Conservation (phyloP, 53 echinoderm and acorn worm species). For the Holothuria scabra region DNA sequence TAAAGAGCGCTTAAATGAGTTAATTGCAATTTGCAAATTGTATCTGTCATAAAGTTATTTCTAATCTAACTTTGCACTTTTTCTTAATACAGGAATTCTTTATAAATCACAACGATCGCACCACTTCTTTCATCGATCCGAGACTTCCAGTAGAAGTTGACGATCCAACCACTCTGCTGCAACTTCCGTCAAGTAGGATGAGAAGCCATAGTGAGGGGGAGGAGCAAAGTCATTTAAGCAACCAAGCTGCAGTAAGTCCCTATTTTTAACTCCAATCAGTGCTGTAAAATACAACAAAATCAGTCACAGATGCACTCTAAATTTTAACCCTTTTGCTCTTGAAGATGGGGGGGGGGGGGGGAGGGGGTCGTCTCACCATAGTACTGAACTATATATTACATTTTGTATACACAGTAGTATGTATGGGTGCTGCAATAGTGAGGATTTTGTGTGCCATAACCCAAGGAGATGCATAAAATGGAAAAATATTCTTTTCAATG, state of each 20-base stretch:
- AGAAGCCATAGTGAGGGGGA: conserved; percentile 94
- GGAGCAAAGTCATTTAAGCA: conserved; percentile 66
- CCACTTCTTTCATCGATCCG: conserved; percentile 96
- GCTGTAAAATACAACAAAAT: neutral
- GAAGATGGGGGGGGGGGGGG: no score
- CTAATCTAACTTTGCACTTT: neutral
- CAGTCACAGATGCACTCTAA: neutral
- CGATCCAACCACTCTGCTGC: conserved; percentile 82
- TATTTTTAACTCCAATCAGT: neutral
- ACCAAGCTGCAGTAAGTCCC: conserved; percentile 71
- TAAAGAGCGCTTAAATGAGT: no score
- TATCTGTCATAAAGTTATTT: no score
- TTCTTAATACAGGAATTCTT: conserved; percentile 87
- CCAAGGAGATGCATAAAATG: no score
- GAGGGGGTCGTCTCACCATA: no score
- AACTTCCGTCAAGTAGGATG: conserved; percentile 75
- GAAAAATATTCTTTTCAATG: no score
- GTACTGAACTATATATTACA: no score
- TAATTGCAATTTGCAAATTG: no score
- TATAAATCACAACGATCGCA: conserved; percentile 87
- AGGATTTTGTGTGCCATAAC: no score
- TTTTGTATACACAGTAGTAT: no score
- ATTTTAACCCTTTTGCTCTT: no score
- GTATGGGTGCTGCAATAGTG: no score
- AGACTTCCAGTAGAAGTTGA: conserved; percentile 82